Evolutionary conservation across 2,888 invertebrate genomes (phyloP), one percentile per base, ranked within the genome.

Genomic region (Drosophila meridiana): DNA sequence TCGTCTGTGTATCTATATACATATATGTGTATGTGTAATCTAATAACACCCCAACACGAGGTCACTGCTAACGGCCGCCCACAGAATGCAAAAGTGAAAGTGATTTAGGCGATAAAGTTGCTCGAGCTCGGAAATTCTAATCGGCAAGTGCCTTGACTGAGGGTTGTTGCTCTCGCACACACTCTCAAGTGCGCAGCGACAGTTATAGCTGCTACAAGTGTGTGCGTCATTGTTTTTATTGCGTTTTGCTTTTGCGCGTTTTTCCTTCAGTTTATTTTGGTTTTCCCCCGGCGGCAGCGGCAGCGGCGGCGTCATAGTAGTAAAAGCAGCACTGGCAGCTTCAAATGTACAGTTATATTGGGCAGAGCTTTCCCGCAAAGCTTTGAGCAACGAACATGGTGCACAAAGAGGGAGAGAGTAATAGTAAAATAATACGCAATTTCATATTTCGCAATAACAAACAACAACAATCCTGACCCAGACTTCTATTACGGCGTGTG

Each of bases 181-280:
- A 66, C 47, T 55, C 38, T 42, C 45, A 70, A 63, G 57, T 73
- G 76, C 71, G 80, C 80, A 78, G 80, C 61, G 76, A 61, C 79
- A 78, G 70, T 38, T 60, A 38, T 53, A 76, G 71, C 80, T 73
- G 86, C 90, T 84, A 90, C 90, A 90, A 90, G 90, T 90, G 90
- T 90, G 89, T 91, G 91, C 90, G 91, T 91, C 90, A 89, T 89
- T 87, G 83, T 90, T 90, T 89, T 88, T 87, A 90, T 84, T 90
- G 83, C 90, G 89, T 90, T 90, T 90, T 79, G 89, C 89, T 84
- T 90, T 83, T 89, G 83, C 87, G 82, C 84, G 78, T 83, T 89
- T 78, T 78, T 73, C 77, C 79, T 77, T 73, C 69, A 78, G 80
- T 84, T 89, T 82, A 87, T 87, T 86, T 87, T 89, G 73, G 76